phyloP scores from a whole-genome alignment of 2,888 invertebrate species.

The Athripsodes cinereus region DNA sequence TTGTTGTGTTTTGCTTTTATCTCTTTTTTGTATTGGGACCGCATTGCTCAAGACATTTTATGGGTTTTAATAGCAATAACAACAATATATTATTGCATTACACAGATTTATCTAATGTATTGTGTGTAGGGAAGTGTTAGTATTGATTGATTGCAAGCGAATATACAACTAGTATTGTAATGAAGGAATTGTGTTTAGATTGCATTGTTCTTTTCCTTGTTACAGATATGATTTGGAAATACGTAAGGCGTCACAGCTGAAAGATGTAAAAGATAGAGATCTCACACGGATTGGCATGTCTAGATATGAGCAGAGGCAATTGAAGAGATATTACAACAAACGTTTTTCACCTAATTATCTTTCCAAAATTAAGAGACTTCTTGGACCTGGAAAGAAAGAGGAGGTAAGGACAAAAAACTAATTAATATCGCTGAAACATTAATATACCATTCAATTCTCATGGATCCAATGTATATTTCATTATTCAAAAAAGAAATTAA shows the following conservation, averaged over 20 bases:
- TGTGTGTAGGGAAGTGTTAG: too few species aligned
- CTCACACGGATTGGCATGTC: slow-evolving; percentile 87
- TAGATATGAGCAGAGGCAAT: slow-evolving; percentile 88
- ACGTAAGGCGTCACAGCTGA: slow-evolving; percentile 80
- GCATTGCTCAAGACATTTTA: too few species aligned
- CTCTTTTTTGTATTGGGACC: too few species aligned
- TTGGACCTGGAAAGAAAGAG: slow-evolving; percentile 55
- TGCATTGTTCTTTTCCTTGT: slow-evolving; percentile 2
- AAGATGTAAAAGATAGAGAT: slow-evolving; percentile 93
- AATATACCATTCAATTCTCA: too few species aligned
- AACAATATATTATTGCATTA: not conserved
- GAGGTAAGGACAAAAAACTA: slow-evolving; percentile 40
- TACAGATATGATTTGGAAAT: slow-evolving; percentile 81
- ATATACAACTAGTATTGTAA: not conserved
- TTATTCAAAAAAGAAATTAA: not conserved
- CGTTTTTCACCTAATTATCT: slow-evolving; percentile 91
- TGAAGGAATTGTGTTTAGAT: too few species aligned
- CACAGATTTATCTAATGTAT: too few species aligned
- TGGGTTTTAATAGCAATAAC: not conserved
- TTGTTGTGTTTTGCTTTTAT: too few species aligned
- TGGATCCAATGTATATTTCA: not conserved
- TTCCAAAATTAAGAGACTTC: slow-evolving; percentile 81
- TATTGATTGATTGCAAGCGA: not conserved
- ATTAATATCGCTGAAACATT: too few species aligned
- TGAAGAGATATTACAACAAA: slow-evolving; percentile 90